Base-by-base conservation (phyloP, 2,113 vertebrate species). In the Oryzias melastigma region DNA sequence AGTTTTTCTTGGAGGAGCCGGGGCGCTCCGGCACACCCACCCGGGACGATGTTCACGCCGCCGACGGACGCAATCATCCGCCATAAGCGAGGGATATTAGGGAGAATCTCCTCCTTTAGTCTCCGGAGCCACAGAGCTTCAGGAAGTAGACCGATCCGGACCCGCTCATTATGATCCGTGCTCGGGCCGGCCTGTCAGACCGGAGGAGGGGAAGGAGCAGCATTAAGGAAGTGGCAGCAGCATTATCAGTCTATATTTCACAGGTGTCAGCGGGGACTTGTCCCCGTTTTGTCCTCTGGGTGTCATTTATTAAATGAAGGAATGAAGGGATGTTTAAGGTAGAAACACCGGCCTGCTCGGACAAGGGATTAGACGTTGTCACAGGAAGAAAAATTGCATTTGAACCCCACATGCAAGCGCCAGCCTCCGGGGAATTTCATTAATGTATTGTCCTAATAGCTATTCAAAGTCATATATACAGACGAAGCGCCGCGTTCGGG, bases 191-290 rank as follows among this genome's bases (percentile, higher is more conserved):
- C 59, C 78, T 73, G 76, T 82, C 76, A 83, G 67, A 50, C 71
- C 43, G 60, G n/a, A 43, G 52, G 66, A 58, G 70, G 74, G 68
- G 62, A 45, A 68, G 59, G 52, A 66, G 77, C 69, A 6, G 47
- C 64, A 40, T 75, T 65, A 81, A 54, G 73, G 45, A 19, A 69
- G 75, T 73, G 72, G 76, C 71, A 66, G 76, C 49, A 58, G 74
- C 67, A 79, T 85, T 84, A 84, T 85, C 84, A 77, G 86, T 87
- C 78, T 82, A 77, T 80, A 86, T 83, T 85, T 83, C 76, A 78
- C 51, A 67, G 77, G 58, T 71, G 77, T 81, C 83, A 77, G 75
- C 22, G 13, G 79, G 68, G 85, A 73, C 77, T 73, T 66, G 84
- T 82, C 78, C 76, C 78, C 67, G 55, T 73, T 85, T 72, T 48